Evolutionary conservation across 2,888 invertebrate species (phyloP).

Genomic region (Tetranychus piercei): DNA sequence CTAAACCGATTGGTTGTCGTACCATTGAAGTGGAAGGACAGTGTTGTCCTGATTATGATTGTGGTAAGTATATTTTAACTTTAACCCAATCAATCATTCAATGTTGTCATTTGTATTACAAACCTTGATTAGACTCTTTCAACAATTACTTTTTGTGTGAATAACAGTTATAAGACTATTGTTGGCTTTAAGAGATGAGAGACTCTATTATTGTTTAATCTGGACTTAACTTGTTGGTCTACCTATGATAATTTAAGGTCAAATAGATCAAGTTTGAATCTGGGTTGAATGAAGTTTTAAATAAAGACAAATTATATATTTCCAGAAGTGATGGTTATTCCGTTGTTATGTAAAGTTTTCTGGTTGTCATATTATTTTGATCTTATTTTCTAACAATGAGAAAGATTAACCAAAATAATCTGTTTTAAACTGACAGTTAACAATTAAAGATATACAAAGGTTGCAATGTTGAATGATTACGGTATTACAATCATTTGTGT

Average conservation of each 20-base stretch:
- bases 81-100: not conserved
- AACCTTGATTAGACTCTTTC: no score
- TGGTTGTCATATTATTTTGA: not conserved
- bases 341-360: not conserved
- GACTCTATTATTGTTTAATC: no score
- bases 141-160: no score
- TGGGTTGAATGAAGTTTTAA: no score
- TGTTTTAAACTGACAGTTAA: not conserved
- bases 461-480: not conserved
- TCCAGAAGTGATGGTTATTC: not conserved
- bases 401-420: not conserved
- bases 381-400: not conserved
- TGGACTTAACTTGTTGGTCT: no score
- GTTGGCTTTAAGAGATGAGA: no score
- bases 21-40: slow-evolving; percentile 53
- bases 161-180: no score
- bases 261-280: no score
- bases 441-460: not conserved
- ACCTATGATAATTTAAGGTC: no score
- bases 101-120: not conserved
- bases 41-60: slow-evolving; percentile 55
- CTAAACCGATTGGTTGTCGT: slow-evolving; percentile 48
- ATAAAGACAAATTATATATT: not conserved
- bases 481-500: not conserved
- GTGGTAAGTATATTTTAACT: slow-evolving; percentile 29